phyloP scores from a whole-genome alignment of 2,888 invertebrate species.

The Prosapia bicincta region DNA sequence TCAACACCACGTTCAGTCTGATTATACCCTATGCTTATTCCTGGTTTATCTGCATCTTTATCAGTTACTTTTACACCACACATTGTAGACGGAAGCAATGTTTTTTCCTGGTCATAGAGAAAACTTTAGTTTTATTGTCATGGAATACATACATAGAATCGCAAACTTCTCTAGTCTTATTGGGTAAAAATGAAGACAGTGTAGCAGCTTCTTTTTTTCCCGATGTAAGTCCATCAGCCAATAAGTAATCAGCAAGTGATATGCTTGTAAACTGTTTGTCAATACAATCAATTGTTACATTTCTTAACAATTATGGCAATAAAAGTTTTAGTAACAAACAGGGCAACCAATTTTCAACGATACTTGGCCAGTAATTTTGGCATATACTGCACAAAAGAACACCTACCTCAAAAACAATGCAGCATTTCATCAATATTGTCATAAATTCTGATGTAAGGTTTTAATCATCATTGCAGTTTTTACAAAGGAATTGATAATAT shows the following conservation, averaged over 20 bases:
- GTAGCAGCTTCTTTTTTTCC: no score
- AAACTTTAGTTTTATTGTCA: neutral
- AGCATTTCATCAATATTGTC: constrained; percentile 34
- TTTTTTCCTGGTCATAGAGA: neutral
- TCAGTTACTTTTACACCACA: neutral
- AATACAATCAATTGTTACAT: no score
- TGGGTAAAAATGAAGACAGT: no score
- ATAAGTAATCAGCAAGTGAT: no score
- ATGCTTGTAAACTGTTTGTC: no score
- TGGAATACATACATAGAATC: neutral
- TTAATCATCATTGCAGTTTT: constrained; percentile 29
- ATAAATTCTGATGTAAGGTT: constrained; percentile 26
- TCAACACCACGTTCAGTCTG: neutral
- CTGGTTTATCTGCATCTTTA: neutral
- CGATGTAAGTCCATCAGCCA: no score
- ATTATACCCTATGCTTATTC: neutral
- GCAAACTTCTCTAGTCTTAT: neutral
- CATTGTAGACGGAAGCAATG: neutral
- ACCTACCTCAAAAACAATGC: constrained; percentile 29
- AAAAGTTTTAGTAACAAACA: constrained; percentile 32
- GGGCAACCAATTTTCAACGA: constrained; percentile 31
- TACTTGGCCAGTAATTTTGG: constrained; percentile 24
- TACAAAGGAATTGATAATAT: constrained; percentile 27
- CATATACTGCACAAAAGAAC: constrained; percentile 28
- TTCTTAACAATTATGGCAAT: constrained; percentile 30